Evolutionary conservation across 1,140 invertebrate species (phyloP).

Genomic region (Dreissena rostriformis): DNA sequence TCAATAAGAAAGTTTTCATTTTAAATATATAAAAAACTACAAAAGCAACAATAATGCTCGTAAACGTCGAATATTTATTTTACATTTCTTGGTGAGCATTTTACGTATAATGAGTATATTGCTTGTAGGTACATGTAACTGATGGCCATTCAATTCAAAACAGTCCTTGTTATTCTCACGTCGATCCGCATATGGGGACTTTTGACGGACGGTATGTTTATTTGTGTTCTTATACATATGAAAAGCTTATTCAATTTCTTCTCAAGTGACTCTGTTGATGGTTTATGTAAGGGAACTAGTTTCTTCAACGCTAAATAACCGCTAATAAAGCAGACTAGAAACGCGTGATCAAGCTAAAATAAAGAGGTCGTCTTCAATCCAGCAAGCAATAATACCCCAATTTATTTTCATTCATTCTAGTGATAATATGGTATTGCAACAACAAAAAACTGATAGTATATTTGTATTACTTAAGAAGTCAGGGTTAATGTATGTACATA

Average conservation of each 20-base stretch:
- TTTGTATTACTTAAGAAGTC: too few relatives aligned
- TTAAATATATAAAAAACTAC: not conserved
- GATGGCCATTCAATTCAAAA: conserved; percentile 5
- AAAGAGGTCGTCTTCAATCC: too few relatives aligned
- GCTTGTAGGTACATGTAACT: conserved; percentile 16
- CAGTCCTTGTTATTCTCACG: conserved; percentile 15
- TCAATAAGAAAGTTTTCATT: not conserved
- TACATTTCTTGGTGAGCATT: not conserved
- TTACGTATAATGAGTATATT: not conserved
- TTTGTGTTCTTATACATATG: not conserved
- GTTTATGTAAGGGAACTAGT: too few relatives aligned
- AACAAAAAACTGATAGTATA: too few relatives aligned
- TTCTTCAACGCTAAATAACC: too few relatives aligned
- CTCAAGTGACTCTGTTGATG: too few relatives aligned
- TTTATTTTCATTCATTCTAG: too few relatives aligned
- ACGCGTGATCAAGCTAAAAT: too few relatives aligned
- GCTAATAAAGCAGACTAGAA: too few relatives aligned
- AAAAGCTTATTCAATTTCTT: not conserved
- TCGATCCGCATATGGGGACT: conserved; percentile 22
- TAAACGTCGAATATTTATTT: not conserved
- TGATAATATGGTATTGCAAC: too few relatives aligned
- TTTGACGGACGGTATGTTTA: conserved; percentile 26
- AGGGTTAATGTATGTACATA: too few relatives aligned
- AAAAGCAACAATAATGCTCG: not conserved
- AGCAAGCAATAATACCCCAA: too few relatives aligned